These are phyloP conservation scores for Agrilus mali DNA, from an alignment of 2,888 invertebrate species.

Conservation along the genomic window DNA sequence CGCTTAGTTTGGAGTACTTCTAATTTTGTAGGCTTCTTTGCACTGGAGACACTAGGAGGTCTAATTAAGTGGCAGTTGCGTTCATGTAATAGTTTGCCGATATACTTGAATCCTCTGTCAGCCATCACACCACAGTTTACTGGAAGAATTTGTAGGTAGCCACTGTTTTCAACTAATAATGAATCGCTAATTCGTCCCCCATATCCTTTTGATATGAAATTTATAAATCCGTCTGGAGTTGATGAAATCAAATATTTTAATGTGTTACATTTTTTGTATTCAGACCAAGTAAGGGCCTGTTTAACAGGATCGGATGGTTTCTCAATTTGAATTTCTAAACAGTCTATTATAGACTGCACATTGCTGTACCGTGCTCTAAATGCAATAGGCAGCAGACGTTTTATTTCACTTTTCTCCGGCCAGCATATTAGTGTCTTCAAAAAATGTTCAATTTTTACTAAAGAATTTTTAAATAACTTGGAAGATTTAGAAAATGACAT, in stretches of 20 bases:
- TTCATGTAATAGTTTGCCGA: slow-evolving; percentile 1
- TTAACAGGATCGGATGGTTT: slow-evolving; percentile 23
- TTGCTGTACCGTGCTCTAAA: slow-evolving; percentile 16
- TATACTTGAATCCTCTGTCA: slow-evolving; percentile 8
- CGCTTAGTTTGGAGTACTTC: slow-evolving; percentile 6
- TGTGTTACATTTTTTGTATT: slow-evolving; percentile 22
- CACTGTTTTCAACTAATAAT: slow-evolving; percentile 9
- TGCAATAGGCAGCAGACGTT: slow-evolving; percentile 12
- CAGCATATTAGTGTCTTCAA: slow-evolving; percentile 9
- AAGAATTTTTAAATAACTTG: slow-evolving; percentile 9
- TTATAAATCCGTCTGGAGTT: slow-evolving; percentile 14
- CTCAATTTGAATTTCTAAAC: slow-evolving; percentile 27
- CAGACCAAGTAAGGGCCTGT: slow-evolving; percentile 22
- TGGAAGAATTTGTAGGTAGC: slow-evolving; percentile 7
- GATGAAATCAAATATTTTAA: slow-evolving; percentile 21
- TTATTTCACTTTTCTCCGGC: slow-evolving; percentile 7
- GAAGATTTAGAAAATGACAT: slow-evolving; percentile 4
- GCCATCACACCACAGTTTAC: slow-evolving; percentile 3
- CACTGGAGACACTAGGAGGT: slow-evolving; percentile 4
- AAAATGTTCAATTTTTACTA: slow-evolving; percentile 6
- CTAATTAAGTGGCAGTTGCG: slow-evolving; percentile 5
- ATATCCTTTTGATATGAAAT: slow-evolving; percentile 12
- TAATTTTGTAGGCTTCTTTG: slow-evolving; percentile 2
- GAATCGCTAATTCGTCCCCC: slow-evolving; percentile 10
- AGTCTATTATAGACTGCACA: slow-evolving; percentile 29